These are phyloP conservation scores for Prolemur simus DNA, from an alignment of 2,113 vertebrate species.

Conservation along the genomic window DNA sequence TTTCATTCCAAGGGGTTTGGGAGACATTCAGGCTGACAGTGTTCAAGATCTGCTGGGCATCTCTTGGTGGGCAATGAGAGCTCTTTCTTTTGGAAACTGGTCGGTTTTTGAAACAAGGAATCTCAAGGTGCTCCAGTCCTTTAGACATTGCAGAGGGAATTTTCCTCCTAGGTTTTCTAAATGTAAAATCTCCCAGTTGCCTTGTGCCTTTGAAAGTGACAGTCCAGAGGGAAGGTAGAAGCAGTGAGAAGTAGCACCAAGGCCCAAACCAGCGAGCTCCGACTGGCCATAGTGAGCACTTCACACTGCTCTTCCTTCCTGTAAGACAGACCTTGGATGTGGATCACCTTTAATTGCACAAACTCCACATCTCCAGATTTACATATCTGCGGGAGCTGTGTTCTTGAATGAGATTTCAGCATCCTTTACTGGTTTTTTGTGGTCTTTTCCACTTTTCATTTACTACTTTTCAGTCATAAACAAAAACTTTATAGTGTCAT, in stretches of 20 bases:
- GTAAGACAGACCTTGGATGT: background rate
- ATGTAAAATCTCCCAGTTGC: constrained; percentile 44
- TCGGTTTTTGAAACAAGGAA: constrained; percentile 67
- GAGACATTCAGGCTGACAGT: constrained; percentile 72
- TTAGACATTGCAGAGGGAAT: constrained; percentile 50
- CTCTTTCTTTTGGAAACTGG: constrained; percentile 46
- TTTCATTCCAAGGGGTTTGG: constrained; percentile 59
- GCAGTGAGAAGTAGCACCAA: background rate
- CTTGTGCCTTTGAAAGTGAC: constrained; percentile 41
- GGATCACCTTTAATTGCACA: background rate
- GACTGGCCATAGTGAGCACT: background rate
- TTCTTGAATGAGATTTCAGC: background rate
- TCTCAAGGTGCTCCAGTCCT: constrained; percentile 57
- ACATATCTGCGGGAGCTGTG: background rate
- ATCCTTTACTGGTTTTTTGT: background rate
- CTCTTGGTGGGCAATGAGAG: constrained; percentile 42
- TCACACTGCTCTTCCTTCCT: background rate
- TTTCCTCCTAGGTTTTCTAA: constrained; percentile 65
- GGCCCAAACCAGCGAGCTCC: background rate
- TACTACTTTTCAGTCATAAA: background rate
- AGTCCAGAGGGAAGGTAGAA: background rate
- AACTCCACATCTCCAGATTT: background rate
- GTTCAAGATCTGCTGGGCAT: constrained; percentile 58
- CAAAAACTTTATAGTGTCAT: background rate
- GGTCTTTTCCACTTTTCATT: background rate